These are phyloP conservation scores for Lucifuga dentata DNA, from an alignment of 2,113 vertebrate species.

Conservation along the genomic window DNA sequence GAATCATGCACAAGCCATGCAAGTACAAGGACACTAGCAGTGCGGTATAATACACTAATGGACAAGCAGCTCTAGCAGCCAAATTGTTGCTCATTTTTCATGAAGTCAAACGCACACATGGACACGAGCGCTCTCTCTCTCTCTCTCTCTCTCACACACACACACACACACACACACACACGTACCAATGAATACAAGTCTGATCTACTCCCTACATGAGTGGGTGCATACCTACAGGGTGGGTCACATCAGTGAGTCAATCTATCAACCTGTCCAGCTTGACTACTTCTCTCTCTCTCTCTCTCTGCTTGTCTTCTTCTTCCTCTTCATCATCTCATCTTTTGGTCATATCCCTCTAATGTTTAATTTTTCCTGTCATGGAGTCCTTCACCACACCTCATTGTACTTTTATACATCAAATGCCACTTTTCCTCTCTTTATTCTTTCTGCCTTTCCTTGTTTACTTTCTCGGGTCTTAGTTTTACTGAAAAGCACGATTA, in stretches of 20 bases:
- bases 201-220: conserved; percentile 36
- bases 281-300: conserved; percentile 29
- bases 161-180: conserved; percentile 10
- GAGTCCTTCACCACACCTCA: no score
- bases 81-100: conserved; percentile 49
- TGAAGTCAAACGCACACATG: conserved; percentile 37
- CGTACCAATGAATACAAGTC: conserved; percentile 18
- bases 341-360: no score
- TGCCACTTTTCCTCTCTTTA: no score
- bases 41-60: conserved; percentile 62
- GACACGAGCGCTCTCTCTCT: no score
- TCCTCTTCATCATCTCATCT: no score
- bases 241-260: conserved; percentile 64
- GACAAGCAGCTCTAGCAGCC: conserved; percentile 45
- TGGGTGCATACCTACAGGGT: conserved; percentile 42
- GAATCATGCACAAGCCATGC: conserved; percentile 18
- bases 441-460: no score
- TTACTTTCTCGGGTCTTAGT: no score
- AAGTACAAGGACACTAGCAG: conserved; percentile 49
- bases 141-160: no score
- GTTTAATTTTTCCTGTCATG: no score
- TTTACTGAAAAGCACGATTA: no score
- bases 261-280: conserved; percentile 63
- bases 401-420: no score
- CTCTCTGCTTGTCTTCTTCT: neutral